Evolutionary conservation across 2,113 vertebrate genomes (phyloP).

Genomic region (Callithrix jacchus): DNA sequence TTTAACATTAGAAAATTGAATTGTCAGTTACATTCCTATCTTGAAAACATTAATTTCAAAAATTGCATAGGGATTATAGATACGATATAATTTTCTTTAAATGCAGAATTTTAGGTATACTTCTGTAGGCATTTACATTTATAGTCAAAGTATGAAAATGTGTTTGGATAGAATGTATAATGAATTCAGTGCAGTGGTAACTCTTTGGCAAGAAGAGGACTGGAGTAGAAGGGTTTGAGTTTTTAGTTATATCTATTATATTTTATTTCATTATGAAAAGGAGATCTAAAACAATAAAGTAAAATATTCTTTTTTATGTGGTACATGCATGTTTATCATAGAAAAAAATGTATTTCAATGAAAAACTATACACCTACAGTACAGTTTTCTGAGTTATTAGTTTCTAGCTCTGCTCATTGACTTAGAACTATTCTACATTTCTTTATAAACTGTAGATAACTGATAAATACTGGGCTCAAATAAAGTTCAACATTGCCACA

Average conservation of each 20-base stretch:
- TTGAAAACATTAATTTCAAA: neutral
- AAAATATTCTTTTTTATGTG: neutral
- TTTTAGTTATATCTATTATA: neutral
- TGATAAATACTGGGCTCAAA: neutral
- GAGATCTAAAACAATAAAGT: neutral
- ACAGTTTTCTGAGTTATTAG: neutral
- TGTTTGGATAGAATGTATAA: neutral
- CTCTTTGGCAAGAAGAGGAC: neutral
- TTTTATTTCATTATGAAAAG: conserved; percentile 30
- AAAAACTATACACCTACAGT: neutral
- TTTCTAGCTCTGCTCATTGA: neutral
- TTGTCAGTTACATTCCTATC: neutral
- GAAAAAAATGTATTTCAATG: neutral
- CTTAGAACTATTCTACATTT: neutral
- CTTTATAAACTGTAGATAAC: conserved; percentile 30
- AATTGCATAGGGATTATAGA: neutral
- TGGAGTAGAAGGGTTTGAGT: neutral
- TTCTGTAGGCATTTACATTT: neutral
- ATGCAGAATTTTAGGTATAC: neutral
- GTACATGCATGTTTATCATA: neutral
- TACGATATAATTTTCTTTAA: neutral
- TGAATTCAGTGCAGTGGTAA: neutral
- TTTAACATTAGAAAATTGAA: neutral
- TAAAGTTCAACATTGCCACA: neutral
- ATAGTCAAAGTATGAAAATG: neutral